A percentile compares a stretch with the other conserved stretches of the same genome.
phyloP scores from a whole-genome alignment of 1,140 invertebrate species.

The Saccostrea cuccullata region DNA sequence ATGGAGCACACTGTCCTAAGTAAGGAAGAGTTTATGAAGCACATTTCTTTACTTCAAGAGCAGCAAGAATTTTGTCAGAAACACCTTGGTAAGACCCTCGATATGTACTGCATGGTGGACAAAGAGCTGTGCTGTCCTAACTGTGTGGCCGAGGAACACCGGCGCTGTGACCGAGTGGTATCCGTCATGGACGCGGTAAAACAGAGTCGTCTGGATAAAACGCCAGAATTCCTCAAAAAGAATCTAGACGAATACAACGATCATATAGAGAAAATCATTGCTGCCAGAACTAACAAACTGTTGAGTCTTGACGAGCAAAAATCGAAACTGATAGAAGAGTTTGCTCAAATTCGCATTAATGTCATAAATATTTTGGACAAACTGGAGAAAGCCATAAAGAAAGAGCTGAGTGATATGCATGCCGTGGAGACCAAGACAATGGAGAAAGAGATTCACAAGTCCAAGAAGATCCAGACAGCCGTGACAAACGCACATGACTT shows the following conservation, averaged over 20 bases:
- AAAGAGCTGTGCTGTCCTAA: slow-evolving; percentile 57
- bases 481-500: slow-evolving; percentile 50
- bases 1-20: slow-evolving; percentile 55
- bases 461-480: slow-evolving; percentile 45
- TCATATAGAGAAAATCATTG: slow-evolving; percentile 47
- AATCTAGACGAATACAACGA: slow-evolving; percentile 47
- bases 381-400: slow-evolving; percentile 49
- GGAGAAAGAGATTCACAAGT: slow-evolving; percentile 41
- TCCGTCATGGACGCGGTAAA: slow-evolving; percentile 48
- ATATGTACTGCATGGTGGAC: slow-evolving; percentile 51
- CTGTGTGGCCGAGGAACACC: slow-evolving; percentile 56
- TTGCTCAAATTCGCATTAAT: slow-evolving; percentile 47
- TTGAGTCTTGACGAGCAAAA: slow-evolving; percentile 48
- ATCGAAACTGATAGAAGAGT: slow-evolving; percentile 47
- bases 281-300: slow-evolving; percentile 44
- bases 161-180: slow-evolving; percentile 53
- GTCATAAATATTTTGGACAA: slow-evolving; percentile 54
- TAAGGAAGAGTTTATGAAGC: slow-evolving; percentile 55
- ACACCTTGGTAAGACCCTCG: slow-evolving; percentile 50
- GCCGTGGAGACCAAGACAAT: slow-evolving; percentile 37
- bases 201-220: slow-evolving; percentile 48
- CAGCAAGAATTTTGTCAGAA: slow-evolving; percentile 49
- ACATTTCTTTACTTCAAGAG: slow-evolving; percentile 50
- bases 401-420: slow-evolving; percentile 46
- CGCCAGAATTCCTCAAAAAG: slow-evolving; percentile 51